A percentile compares a stretch with the other conserved stretches of the same genome.
These are phyloP conservation scores for Gastrophryne carolinensis DNA, from an alignment of 2,797 vertebrate genomes.

Conservation along the genomic window DNA sequence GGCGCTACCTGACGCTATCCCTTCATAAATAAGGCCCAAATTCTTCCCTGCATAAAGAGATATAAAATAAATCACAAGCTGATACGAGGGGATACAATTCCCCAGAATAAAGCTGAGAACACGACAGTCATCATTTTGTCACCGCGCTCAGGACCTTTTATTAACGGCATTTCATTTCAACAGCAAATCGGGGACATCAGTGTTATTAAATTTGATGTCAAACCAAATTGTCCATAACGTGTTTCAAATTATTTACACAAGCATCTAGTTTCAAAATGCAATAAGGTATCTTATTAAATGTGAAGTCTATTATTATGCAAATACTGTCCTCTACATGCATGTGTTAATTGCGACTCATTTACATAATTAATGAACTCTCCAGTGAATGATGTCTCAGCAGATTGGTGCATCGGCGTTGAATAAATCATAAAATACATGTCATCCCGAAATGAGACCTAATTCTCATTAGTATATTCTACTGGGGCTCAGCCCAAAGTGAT, in stretches of 20 bases:
- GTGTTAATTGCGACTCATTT: slow-evolving; percentile 93
- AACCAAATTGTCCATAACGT: slow-evolving; percentile 31
- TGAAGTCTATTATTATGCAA: slow-evolving; percentile 91
- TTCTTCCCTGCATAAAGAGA: no score
- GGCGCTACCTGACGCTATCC: no score
- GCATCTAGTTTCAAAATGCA: slow-evolving; percentile 76
- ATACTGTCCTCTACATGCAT: slow-evolving; percentile 83
- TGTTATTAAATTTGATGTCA: slow-evolving; percentile 37
- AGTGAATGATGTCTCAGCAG: slow-evolving; percentile 89
- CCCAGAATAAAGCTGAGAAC: neutral
- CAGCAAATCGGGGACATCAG: slow-evolving; percentile 51
- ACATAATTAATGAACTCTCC: slow-evolving; percentile 94
- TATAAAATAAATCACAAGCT: no score
- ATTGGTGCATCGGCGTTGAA: slow-evolving; percentile 85
- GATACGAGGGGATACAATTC: neutral
- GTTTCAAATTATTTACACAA: slow-evolving; percentile 64
- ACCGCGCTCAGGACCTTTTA: neutral
- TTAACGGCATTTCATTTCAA: slow-evolving; percentile 61
- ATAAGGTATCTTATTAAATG: slow-evolving; percentile 88
- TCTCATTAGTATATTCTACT: no score
- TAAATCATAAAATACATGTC: slow-evolving; percentile 88
- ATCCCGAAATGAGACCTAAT: slow-evolving; percentile 71
- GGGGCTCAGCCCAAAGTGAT: no score
- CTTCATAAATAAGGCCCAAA: no score
- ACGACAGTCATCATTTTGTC: neutral